Conservation (phyloP, 2,113 vertebrate species). For the Uria aalge region DNA sequence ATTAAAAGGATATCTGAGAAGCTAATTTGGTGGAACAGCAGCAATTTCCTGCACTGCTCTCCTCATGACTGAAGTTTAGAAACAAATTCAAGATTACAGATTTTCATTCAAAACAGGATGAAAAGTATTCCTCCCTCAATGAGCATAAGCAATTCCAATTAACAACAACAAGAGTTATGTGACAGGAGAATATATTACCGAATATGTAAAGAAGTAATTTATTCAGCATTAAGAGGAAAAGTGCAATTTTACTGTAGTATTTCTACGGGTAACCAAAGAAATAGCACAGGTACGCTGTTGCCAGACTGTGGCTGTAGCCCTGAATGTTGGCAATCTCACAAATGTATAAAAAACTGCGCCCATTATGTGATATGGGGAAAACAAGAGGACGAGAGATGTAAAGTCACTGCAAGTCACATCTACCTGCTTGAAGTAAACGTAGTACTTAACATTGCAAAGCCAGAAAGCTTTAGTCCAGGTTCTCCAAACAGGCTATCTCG, state of each 20-base stretch:
- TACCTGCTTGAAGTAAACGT: neutral
- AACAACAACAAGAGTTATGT: conserved; percentile 62
- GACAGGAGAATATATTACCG: conserved; percentile 53
- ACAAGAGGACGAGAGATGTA: neutral
- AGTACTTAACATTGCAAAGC: neutral
- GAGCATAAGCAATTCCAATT: conserved; percentile 72
- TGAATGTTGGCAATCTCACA: neutral
- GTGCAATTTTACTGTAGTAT: neutral
- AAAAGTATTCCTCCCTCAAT: conserved; percentile 65
- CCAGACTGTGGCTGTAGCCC: neutral
- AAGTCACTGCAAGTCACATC: neutral
- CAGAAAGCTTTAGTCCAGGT: neutral
- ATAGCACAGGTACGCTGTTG: neutral
- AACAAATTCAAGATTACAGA: conserved; percentile 75
- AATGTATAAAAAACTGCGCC: neutral
- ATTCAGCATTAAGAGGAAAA: conserved; percentile 9
- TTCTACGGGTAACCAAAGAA: neutral
- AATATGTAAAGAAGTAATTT: conserved; percentile 56
- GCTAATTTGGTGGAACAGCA: conserved; percentile 78
- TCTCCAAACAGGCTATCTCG: neutral
- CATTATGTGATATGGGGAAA: neutral
- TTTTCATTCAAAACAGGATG: conserved; percentile 63
- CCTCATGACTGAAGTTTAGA: conserved; percentile 73
- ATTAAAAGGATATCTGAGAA: conserved; percentile 81
- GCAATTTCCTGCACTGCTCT: conserved; percentile 71